These are phyloP conservation scores for Linurgus olivaceus DNA, from an alignment of 2,797 vertebrate genomes.

Conservation along the genomic window DNA sequence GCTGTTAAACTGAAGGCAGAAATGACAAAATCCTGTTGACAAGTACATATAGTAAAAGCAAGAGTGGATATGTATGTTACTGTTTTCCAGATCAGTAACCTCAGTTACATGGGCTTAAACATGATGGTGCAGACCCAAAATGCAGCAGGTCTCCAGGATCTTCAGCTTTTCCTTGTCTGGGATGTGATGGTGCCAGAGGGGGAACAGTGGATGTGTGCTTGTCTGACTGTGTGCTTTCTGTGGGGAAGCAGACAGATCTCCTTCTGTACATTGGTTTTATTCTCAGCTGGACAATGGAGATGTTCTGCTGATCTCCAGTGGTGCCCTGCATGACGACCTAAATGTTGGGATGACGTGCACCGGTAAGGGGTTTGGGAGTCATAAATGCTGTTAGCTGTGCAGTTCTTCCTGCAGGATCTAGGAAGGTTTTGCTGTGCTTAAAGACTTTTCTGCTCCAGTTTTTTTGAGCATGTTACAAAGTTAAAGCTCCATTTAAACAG, in stretches of 20 bases:
- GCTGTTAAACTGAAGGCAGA: neutral
- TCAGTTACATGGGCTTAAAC: neutral
- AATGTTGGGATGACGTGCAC: neutral
- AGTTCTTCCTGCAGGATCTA: neutral
- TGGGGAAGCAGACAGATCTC: neutral
- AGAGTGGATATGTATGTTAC: neutral
- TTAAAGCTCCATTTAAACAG: neutral
- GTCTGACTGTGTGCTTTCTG: accelerated
- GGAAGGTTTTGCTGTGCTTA: neutral
- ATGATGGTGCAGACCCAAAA: neutral
- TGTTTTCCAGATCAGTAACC: neutral
- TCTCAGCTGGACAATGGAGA: neutral
- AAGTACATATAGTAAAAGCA: accelerated
- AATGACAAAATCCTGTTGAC: neutral
- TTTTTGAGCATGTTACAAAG: neutral
- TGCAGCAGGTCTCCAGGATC: neutral
- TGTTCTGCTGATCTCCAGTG: accelerated
- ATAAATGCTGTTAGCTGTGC: accelerated
- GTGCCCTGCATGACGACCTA: neutral
- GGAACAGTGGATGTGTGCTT: accelerated
- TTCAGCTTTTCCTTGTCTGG: neutral
- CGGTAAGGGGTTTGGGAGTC: neutral
- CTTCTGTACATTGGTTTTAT: neutral
- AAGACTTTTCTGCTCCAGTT: neutral
- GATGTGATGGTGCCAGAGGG: neutral